These are phyloP conservation scores for Muricea muricata DNA, from an alignment of 92 coral and sea anemone species.

Conservation along the genomic window DNA sequence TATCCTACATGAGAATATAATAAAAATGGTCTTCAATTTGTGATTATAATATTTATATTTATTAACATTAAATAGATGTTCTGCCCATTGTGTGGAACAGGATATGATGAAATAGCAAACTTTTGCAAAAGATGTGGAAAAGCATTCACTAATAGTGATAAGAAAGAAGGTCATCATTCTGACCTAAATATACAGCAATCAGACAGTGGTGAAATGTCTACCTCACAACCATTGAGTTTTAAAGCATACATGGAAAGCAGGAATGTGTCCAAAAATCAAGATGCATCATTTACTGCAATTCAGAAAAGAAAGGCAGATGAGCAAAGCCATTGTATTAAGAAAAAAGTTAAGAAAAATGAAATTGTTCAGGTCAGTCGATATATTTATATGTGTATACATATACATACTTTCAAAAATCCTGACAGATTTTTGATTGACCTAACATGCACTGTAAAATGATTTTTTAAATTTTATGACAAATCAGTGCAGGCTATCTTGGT, in stretches of 20 bases:
- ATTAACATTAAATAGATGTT: not conserved
- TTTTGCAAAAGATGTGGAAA: not conserved
- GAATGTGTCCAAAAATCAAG: not conserved
- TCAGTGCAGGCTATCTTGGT: no score
- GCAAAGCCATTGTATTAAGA: not conserved
- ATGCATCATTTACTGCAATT: not conserved
- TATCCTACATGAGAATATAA: no score
- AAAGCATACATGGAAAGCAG: not conserved
- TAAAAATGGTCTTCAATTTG: no score
- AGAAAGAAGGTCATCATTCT: not conserved
- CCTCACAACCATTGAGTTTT: not conserved
- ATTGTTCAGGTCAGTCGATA: not conserved
- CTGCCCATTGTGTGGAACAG: not conserved
- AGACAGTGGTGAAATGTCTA: not conserved
- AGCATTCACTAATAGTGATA: not conserved
- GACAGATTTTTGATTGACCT: not conserved
- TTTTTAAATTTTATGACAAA: no score
- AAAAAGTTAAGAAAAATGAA: not conserved
- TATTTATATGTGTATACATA: no score
- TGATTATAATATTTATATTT: not conserved
- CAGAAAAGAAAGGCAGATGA: not conserved
- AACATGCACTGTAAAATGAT: not conserved
- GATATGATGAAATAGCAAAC: not conserved
- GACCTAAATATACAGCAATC: not conserved
- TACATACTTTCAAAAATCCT: not conserved